A percentile compares a stretch with the other conserved stretches of the same genome.
These are phyloP conservation scores for Hyposoter dolosus DNA, from an alignment of 2,888 invertebrate genomes.

Conservation along the genomic window DNA sequence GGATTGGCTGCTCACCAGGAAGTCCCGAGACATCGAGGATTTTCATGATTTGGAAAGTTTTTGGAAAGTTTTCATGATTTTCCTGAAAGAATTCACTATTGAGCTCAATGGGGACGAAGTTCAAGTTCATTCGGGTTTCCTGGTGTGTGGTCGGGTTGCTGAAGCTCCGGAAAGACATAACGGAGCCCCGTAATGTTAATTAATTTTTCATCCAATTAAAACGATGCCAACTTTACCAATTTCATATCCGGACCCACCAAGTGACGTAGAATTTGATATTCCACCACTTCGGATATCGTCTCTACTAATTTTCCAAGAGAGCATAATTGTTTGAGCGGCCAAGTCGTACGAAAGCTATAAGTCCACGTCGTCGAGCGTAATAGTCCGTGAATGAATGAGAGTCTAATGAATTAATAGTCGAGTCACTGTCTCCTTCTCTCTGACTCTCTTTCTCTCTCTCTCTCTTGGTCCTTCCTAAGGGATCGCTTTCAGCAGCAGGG, in stretches of 20 bases:
- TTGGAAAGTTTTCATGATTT: constrained; percentile 71
- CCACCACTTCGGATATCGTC: constrained; percentile 20
- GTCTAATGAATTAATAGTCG: constrained; percentile 67
- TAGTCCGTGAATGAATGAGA: constrained; percentile 62
- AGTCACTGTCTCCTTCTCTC: constrained; percentile 19
- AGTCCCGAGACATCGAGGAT: constrained; percentile 41
- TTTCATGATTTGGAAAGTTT: constrained; percentile 72
- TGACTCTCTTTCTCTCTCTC: constrained; percentile 19
- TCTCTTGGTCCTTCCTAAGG: constrained; percentile 34
- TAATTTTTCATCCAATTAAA: background rate
- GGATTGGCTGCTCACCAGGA: constrained; percentile 16
- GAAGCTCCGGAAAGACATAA: background rate
- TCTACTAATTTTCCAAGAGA: constrained; percentile 28
- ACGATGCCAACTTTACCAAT: background rate
- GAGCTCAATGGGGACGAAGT: background rate
- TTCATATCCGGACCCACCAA: background rate
- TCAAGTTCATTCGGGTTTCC: background rate
- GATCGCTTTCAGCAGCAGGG: constrained; percentile 56
- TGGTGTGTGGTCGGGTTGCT: background rate
- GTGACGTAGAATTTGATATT: constrained; percentile 21
- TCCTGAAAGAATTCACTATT: constrained; percentile 46
- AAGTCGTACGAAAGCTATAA: constrained; percentile 51
- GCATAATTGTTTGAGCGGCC: constrained; percentile 49
- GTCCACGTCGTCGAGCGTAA: constrained; percentile 60
- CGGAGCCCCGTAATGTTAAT: background rate